Percentiles rank a stretch among this genome's conserved stretches.
Evolutionary conservation across 2,888 invertebrate species (phyloP).

Genomic region (Trichopria drosophilae): DNA sequence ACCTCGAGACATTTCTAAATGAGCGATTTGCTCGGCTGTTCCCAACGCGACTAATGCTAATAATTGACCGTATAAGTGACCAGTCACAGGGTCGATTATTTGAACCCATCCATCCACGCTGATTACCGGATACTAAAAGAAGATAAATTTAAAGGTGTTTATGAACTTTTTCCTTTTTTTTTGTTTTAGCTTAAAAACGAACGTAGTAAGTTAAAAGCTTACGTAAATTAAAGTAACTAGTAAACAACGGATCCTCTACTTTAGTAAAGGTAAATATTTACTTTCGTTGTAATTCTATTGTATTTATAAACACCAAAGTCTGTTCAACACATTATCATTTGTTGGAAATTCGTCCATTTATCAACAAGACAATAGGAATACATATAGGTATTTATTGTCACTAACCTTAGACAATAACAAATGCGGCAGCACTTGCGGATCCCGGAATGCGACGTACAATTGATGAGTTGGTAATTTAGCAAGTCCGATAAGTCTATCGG

Average conservation of each 20-base stretch:
- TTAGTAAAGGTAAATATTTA: too few species aligned
- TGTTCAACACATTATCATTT: constrained; percentile 4
- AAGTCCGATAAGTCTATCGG: constrained; percentile 59
- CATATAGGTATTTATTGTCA: constrained; percentile 11
- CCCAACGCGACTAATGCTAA: constrained; percentile 66
- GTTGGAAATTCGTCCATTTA: not conserved
- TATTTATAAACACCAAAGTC: too few species aligned
- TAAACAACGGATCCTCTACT: too few species aligned
- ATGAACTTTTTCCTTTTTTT: not conserved
- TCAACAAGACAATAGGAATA: not conserved
- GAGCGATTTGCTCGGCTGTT: constrained; percentile 64
- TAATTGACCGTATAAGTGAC: constrained; percentile 61
- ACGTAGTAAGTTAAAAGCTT: constrained; percentile 4
- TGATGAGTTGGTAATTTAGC: constrained; percentile 65
- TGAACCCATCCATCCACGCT: constrained; percentile 66
- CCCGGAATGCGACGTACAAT: constrained; percentile 65
- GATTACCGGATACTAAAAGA: constrained; percentile 63
- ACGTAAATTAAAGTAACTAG: too few species aligned
- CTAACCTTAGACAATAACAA: constrained; percentile 62
- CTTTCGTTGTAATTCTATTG: too few species aligned
- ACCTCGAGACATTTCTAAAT: constrained; percentile 59
- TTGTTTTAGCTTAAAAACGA: not conserved
- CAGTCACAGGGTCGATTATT: constrained; percentile 58
- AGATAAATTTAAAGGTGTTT: not conserved
- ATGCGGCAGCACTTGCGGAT: constrained; percentile 62